Evolutionary conservation across 2,888 invertebrate genomes (phyloP).

Genomic region (Caenorhabditis uteleia): DNA sequence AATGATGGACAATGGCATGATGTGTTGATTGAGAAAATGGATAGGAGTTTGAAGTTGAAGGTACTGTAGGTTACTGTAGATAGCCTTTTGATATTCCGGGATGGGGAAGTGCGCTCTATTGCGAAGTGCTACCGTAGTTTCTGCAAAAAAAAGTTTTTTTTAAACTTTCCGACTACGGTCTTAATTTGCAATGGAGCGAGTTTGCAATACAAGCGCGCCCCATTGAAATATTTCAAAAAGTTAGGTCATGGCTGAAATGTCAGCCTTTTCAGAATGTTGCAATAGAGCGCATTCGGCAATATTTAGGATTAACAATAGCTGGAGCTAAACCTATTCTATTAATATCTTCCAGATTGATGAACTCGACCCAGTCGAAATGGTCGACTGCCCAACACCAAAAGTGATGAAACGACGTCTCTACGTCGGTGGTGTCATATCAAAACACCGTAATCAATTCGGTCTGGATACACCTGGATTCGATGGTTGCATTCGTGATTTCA

Average conservation of each 20-base stretch:
- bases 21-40: slow-evolving; percentile 50
- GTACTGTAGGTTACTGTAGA: slow-evolving; percentile 16
- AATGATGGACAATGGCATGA: slow-evolving; percentile 67
- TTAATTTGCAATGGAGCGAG: no score
- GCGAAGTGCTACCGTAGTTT: no score
- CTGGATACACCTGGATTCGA: slow-evolving; percentile 51
- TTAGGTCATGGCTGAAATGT: no score
- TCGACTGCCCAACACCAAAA: slow-evolving; percentile 63
- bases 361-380: slow-evolving; percentile 44
- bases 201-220: no score
- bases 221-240: no score
- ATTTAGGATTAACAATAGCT: not conserved
- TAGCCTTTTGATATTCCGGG: no score
- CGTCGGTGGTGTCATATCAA: slow-evolving; percentile 67
- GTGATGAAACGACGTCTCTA: slow-evolving; percentile 65
- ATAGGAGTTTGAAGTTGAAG: slow-evolving; percentile 36
- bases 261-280: no score
- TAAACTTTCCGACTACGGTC: no score
- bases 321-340: slow-evolving; percentile 4
- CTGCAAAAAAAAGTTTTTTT: no score
- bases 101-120: not conserved
- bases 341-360: slow-evolving; percentile 62
- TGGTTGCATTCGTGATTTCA: slow-evolving; percentile 63
- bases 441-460: slow-evolving; percentile 57
- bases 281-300: no score